Evolutionary conservation across 1,140 invertebrate genomes (phyloP).

Genomic region (Frieseomelitta varia): DNA sequence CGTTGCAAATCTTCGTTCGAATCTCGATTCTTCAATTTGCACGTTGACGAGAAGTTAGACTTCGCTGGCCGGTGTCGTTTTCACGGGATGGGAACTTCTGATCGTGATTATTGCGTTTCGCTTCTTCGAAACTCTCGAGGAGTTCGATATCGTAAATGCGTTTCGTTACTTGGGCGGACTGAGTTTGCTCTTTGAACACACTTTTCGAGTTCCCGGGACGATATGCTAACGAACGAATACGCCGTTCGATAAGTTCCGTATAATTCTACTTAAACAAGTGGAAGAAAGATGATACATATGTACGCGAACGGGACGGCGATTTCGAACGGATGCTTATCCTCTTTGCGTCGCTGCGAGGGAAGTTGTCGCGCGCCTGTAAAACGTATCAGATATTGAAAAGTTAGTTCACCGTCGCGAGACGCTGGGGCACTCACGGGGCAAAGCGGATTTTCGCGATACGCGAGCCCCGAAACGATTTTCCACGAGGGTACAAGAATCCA

Average conservation of each 20-base stretch:
- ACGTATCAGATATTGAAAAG: constrained; percentile 41
- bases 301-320: no score
- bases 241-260: neutral
- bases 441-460: constrained; percentile 38
- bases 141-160: constrained; percentile 17
- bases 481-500: constrained; percentile 32
- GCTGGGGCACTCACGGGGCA: constrained; percentile 7
- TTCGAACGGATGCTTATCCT: constrained; percentile 8
- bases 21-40: constrained; percentile 3
- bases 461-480: constrained; percentile 30
- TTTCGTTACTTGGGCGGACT: neutral
- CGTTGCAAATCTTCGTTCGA: constrained; percentile 9
- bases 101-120: constrained; percentile 17
- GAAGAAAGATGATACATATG: neutral
- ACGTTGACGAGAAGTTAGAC: neutral
- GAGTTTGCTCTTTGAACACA: neutral
- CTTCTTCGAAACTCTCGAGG: neutral
- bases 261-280: neutral
- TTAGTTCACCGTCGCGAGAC: constrained; percentile 2
- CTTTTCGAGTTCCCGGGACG: neutral
- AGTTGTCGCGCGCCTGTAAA: neutral
- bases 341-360: neutral
- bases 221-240: constrained; percentile 4
- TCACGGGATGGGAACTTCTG: neutral
- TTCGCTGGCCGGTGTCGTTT: no score